Base-by-base conservation (phyloP, 2,888 invertebrate species). In the Epinotia brunnichana region DNA sequence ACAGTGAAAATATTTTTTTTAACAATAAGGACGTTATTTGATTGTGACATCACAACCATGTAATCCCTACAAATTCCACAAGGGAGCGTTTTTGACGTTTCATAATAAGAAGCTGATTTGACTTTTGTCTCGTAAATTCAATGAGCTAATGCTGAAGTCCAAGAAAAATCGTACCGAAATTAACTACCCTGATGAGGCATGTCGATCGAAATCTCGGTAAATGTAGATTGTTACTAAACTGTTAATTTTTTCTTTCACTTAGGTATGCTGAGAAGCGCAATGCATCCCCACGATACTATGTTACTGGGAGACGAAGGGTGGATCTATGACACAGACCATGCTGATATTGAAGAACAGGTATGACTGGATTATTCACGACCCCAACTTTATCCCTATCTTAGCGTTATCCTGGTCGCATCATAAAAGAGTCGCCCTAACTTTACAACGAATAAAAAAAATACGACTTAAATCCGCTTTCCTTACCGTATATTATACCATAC, bases 281-380 rank as follows among this genome's bases (percentile, higher is more conserved):
- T 92, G 90, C 90, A 92, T 74, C 92, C 92, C 0, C 87, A 92
- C 0, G 93, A 93, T 73, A 97, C 98, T 0, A 97, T 98, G 56
- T 96, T 99, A 70, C 92, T 99, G 48, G 98, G 98, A 13, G 98
- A 98, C 64, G 92, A 92, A 74, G 88, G 90, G 0, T 98, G 98
- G 97, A 94, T 99, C 54, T 98, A 98, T 86, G 98, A 99, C 85
- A 98, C 98, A 0, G 99, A 99, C 88, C 99, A 99, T 88, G 96
- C 98, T 75, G 97, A 97, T 61, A 98, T 99, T 77, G 99, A 99
- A 90, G 99, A 99, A 92, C 99, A 99, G 96, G 99, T 99, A 91
- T 19, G 35, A n/a, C 15, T 48, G n/a, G 15, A 44, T 44, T 15
- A 48, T n/a, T n/a, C 5, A 41, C 41, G 2, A 1, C 3, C 4